Evolutionary conservation across 1,140 invertebrate genomes (phyloP).

Genomic region (Lerema accius): DNA sequence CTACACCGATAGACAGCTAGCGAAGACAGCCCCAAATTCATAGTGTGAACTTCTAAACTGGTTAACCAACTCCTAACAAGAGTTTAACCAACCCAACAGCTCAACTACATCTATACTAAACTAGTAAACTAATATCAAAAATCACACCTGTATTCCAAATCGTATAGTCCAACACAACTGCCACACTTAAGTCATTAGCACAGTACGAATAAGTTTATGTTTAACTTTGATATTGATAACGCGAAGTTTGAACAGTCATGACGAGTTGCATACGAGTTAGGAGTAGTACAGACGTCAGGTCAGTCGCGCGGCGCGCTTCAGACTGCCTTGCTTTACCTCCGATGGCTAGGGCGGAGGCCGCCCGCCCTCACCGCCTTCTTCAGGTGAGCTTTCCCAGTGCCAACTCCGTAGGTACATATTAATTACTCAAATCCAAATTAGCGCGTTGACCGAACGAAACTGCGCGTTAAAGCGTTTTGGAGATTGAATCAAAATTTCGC

Average conservation of each 20-base stretch:
- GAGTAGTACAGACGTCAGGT: conserved; percentile 35
- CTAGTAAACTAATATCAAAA: no score
- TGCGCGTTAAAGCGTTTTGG: conserved; percentile 57
- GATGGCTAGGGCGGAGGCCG: conserved; percentile 32
- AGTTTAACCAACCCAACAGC: conserved; percentile 33
- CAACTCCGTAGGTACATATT: conserved; percentile 58
- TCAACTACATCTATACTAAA: no score
- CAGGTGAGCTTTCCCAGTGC: conserved; percentile 58
- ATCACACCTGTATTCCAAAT: conserved; percentile 30
- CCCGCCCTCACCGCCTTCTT: conserved; percentile 46
- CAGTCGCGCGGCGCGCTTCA: conserved; percentile 55
- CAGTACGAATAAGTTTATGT: no score
- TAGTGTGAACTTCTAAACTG: conserved; percentile 28
- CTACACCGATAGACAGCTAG: conserved; percentile 12
- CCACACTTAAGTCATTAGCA: no score
- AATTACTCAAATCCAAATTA: conserved; percentile 76
- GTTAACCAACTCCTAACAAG: conserved; percentile 27
- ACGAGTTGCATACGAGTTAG: conserved; percentile 9
- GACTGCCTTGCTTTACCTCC: conserved; percentile 54
- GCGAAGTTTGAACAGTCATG: conserved; percentile 18
- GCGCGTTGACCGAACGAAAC: conserved; percentile 69
- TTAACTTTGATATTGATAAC: neutral
- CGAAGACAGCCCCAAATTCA: conserved; percentile 16
- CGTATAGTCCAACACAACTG: neutral
- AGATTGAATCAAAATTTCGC: conserved; percentile 48